phyloP scores from a whole-genome alignment of 2,888 invertebrate genomes.

The Drosophila aldrichi region DNA sequence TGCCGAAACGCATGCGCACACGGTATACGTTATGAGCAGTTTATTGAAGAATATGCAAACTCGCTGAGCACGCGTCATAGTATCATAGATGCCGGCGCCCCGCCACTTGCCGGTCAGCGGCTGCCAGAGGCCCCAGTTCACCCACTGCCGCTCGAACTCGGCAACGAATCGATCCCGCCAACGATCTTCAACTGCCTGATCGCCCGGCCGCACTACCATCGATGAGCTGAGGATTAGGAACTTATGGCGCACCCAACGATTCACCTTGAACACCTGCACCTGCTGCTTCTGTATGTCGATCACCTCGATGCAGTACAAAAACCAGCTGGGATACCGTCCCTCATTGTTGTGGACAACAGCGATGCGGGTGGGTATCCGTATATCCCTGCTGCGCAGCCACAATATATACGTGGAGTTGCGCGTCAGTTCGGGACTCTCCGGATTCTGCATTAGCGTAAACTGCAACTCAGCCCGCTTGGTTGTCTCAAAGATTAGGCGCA shows the following conservation, averaged over 20 bases:
- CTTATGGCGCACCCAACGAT: slow-evolving; percentile 50
- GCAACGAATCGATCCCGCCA: slow-evolving; percentile 18
- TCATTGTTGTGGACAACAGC: slow-evolving; percentile 54
- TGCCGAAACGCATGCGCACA: slow-evolving; percentile 21
- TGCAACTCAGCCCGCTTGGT: slow-evolving; percentile 14
- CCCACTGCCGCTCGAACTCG: slow-evolving; percentile 35
- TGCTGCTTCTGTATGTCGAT: slow-evolving; percentile 51
- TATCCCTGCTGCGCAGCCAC: slow-evolving; percentile 52
- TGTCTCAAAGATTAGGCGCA: slow-evolving; percentile 50
- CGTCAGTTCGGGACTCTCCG: slow-evolving; percentile 34
- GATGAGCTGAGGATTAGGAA: slow-evolving; percentile 35
- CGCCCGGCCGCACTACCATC: slow-evolving; percentile 37
- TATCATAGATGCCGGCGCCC: slow-evolving; percentile 3
- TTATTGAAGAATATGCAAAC: slow-evolving; percentile 55
- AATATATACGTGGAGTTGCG: slow-evolving; percentile 53
- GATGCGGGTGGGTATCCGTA: slow-evolving; percentile 57
- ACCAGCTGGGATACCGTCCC: slow-evolving; percentile 67
- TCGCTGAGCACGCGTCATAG: slow-evolving; percentile 58
- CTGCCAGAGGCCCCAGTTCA: slow-evolving; percentile 65
- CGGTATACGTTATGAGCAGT: slow-evolving; percentile 15
- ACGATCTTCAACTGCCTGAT: background rate
- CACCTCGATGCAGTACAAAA: slow-evolving; percentile 43
- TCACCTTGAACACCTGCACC: slow-evolving; percentile 50
- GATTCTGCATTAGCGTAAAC: slow-evolving; percentile 54
- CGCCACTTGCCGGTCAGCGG: slow-evolving; percentile 61